phyloP scores from a whole-genome alignment of 2,888 invertebrate genomes.

The Lithophane socia region DNA sequence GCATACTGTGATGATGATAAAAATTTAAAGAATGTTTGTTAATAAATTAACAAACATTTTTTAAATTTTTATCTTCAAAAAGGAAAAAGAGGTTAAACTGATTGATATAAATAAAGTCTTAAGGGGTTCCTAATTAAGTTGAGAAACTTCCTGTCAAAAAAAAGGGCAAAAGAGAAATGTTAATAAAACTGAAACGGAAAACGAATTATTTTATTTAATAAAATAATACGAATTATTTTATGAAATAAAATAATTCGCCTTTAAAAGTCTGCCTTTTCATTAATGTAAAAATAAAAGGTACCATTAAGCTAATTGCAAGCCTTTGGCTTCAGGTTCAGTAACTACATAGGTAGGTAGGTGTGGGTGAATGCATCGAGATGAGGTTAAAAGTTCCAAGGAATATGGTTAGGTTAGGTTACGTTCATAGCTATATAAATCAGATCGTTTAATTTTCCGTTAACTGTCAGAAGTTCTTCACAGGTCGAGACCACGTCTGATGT shows the following conservation, averaged over 20 bases:
- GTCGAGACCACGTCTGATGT: neutral
- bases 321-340: conserved; percentile 11
- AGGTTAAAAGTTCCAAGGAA: too few species aligned
- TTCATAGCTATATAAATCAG: neutral
- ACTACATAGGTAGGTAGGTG: neutral
- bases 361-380: neutral
- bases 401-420: too few species aligned
- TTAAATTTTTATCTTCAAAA: conserved; percentile 8
- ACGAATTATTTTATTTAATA: conserved; percentile 45
- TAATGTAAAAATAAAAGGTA: conserved; percentile 24
- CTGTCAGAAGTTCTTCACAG: neutral
- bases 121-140: conserved; percentile 46
- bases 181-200: conserved; percentile 38
- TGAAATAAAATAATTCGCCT: neutral
- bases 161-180: conserved; percentile 25
- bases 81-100: conserved; percentile 22
- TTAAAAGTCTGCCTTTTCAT: conserved; percentile 36
- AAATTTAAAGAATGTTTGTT: too few species aligned
- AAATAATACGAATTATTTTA: conserved; percentile 43
- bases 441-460: neutral
- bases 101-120: conserved; percentile 46
- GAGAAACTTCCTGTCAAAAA: conserved; percentile 36
- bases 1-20: too few species aligned
- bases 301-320: conserved; percentile 44
- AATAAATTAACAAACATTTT: conserved; percentile 9